Evolutionary conservation across 2,797 vertebrate genomes (phyloP).

Genomic region (Acridotheres tristis): DNA sequence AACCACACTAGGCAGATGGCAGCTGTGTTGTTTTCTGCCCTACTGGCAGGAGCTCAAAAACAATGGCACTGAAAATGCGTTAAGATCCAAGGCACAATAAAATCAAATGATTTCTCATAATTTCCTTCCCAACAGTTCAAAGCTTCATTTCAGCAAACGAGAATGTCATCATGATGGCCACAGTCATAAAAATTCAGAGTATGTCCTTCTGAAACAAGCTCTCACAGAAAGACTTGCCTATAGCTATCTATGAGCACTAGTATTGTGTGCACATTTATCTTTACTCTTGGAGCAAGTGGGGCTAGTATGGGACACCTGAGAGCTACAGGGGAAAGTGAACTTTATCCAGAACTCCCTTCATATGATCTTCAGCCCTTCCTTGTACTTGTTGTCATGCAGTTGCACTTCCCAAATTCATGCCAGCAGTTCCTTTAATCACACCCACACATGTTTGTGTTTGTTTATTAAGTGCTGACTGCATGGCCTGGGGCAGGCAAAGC

Average conservation of each 20-base stretch:
- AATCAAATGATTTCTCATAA: neutral
- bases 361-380: neutral
- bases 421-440: slow-evolving; percentile 60
- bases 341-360: neutral
- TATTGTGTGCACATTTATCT: neutral
- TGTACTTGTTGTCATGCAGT: slow-evolving; percentile 32
- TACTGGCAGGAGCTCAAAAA: neutral
- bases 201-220: neutral
- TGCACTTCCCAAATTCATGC: slow-evolving; percentile 45
- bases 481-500: slow-evolving; percentile 24
- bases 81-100: neutral
- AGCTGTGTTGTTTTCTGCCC: slow-evolving; percentile 24
- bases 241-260: neutral
- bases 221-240: neutral
- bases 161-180: neutral
- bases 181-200: neutral
- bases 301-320: neutral
- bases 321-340: neutral
- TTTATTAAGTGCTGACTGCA: slow-evolving; percentile 28
- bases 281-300: neutral
- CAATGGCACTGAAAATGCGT: neutral
- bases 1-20: slow-evolving; percentile 17
- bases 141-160: neutral
- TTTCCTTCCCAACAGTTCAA: neutral
- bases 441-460: slow-evolving; percentile 38